Evolutionary conservation across 2,113 vertebrate genomes (phyloP).

Genomic region (Myotis brandtii): DNA sequence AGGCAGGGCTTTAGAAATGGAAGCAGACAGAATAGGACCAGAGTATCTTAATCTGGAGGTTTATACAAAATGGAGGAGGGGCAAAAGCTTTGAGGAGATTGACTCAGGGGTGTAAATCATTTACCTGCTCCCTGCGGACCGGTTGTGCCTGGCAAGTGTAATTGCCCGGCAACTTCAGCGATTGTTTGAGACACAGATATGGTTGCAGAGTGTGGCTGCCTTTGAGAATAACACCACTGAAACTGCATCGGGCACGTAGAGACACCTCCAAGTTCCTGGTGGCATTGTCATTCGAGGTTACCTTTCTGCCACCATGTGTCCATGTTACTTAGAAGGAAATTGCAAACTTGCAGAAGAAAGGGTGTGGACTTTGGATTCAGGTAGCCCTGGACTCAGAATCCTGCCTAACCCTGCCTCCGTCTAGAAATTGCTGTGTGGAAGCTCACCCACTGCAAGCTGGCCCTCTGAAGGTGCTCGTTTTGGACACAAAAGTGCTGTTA

Average conservation of each 20-base stretch:
- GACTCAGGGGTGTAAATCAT: constrained; percentile 8
- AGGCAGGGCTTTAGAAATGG: not conserved
- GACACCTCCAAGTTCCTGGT: not conserved
- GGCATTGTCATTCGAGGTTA: not conserved
- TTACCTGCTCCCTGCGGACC: not conserved
- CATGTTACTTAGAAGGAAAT: not conserved
- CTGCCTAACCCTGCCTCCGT: not conserved
- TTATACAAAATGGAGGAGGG: not conserved
- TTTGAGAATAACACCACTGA: not conserved
- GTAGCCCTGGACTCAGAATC: not conserved
- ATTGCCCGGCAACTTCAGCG: not conserved
- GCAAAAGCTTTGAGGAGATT: not conserved
- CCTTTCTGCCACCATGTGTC: not conserved
- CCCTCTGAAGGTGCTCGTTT: not conserved
- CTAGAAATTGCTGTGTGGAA: not conserved
- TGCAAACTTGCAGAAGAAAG: not conserved
- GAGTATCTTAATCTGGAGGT: not conserved
- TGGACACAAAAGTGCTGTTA: not conserved
- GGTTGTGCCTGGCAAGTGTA: not conserved
- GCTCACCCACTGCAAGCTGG: not conserved
- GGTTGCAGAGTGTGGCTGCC: not conserved
- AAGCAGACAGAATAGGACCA: not conserved
- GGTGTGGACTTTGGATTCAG: not conserved
- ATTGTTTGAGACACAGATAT: not conserved
- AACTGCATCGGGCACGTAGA: not conserved